Evolutionary conservation across 2,113 vertebrate species (phyloP).

Genomic region (Stegostoma tigrinum): DNA sequence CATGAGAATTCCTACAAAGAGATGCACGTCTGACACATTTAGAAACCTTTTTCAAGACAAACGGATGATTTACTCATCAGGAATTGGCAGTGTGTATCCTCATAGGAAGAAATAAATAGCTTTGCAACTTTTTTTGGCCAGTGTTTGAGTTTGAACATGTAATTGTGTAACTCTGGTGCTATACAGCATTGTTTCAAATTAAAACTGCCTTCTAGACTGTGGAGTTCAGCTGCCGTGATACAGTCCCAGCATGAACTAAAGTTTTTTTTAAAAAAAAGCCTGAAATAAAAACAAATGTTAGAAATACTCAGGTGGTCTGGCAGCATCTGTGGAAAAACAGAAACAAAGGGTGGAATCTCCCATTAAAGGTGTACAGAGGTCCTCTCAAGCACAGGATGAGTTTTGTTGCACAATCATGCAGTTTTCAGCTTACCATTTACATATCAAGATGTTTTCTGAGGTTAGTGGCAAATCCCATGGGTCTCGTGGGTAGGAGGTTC

Average conservation of each 20-base stretch:
- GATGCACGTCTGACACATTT: background rate
- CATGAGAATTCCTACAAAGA: background rate
- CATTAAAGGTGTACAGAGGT: too few species aligned
- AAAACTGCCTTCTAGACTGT: conserved; percentile 1
- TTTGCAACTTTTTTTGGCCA: background rate
- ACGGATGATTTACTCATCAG: background rate
- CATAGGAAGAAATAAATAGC: background rate
- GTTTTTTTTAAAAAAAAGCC: background rate
- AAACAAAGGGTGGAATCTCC: too few species aligned
- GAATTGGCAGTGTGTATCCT: background rate
- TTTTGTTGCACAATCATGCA: too few species aligned
- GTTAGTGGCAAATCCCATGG: too few species aligned
- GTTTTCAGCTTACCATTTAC: too few species aligned
- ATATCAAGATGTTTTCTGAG: too few species aligned
- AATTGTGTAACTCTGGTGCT: conserved; percentile 7
- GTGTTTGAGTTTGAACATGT: background rate
- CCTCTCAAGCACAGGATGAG: too few species aligned
- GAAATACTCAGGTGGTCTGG: background rate
- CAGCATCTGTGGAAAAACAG: background rate
- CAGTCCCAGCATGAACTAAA: background rate
- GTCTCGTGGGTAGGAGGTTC: too few species aligned
- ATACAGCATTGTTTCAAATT: background rate
- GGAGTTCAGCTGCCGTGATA: background rate
- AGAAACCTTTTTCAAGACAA: background rate
- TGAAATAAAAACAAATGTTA: background rate